Conservation (phyloP, 1,140 invertebrate species). For the Chrysomallon squamiferum region DNA sequence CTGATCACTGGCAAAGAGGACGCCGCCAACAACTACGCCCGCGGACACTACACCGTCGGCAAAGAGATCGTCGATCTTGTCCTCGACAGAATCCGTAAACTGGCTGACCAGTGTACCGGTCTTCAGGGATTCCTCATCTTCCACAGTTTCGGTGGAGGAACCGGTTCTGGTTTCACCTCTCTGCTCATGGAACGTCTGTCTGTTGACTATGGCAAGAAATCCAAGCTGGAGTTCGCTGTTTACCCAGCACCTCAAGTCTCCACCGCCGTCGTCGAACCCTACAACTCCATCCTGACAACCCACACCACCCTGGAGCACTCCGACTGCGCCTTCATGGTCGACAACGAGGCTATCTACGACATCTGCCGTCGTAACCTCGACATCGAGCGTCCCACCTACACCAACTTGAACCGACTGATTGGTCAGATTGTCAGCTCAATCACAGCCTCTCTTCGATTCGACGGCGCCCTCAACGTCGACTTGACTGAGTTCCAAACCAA, state of each 20-base stretch:
- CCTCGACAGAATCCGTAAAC: constrained; percentile 7
- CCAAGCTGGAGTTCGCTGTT: constrained; percentile 9
- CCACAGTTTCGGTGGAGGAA: constrained; percentile 8
- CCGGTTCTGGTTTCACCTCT: constrained; percentile 80
- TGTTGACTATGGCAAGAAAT: constrained; percentile 77
- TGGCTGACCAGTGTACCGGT: constrained; percentile 7
- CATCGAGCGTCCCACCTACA: constrained; percentile 77
- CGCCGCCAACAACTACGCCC: constrained; percentile 18
- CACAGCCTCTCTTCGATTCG: constrained; percentile 52
- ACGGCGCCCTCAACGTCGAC: constrained; percentile 52
- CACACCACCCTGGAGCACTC: constrained; percentile 73
- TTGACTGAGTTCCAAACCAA: constrained; percentile 56
- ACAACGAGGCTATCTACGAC: constrained; percentile 30
- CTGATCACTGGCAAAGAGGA: constrained; percentile 69
- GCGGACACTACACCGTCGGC: constrained; percentile 19
- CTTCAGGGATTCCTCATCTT: constrained; percentile 13
- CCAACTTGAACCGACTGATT: constrained; percentile 69
- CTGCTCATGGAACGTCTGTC: constrained; percentile 86
- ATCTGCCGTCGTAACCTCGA: constrained; percentile 70
- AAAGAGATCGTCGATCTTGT: constrained; percentile 59
- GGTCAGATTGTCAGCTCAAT: constrained; percentile 61
- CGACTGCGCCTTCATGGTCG: constrained; percentile 76
- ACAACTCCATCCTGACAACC: constrained; percentile 77
- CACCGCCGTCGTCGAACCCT: constrained; percentile 66
- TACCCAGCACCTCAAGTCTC: constrained; percentile 23